phyloP scores from a whole-genome alignment of 2,888 invertebrate genomes.

The Drosophila sordidapex region DNA sequence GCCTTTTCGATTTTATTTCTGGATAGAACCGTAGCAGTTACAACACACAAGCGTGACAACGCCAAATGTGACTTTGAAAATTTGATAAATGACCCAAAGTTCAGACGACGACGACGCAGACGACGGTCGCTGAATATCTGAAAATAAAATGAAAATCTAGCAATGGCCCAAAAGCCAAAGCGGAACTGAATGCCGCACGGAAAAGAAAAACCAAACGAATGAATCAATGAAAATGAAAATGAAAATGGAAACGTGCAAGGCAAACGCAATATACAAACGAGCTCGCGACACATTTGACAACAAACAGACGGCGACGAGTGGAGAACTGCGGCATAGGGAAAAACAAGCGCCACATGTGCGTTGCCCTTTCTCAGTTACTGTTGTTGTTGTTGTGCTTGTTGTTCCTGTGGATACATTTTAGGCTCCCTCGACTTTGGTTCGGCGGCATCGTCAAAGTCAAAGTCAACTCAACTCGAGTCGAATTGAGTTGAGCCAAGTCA shows the following conservation, averaged over 20 bases:
- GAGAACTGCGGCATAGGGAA: slow-evolving; percentile 28
- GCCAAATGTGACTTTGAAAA: slow-evolving; percentile 83
- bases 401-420: slow-evolving; percentile 56
- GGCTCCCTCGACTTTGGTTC: slow-evolving; percentile 47
- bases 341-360: slow-evolving; percentile 64
- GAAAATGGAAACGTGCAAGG: slow-evolving; percentile 58
- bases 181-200: slow-evolving; percentile 64
- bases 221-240: slow-evolving; percentile 50
- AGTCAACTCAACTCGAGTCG: slow-evolving; percentile 40
- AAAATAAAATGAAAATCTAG: slow-evolving; percentile 65
- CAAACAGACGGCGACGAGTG: slow-evolving; percentile 63
- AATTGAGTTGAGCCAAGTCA: slow-evolving; percentile 54
- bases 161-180: slow-evolving; percentile 50
- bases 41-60: slow-evolving; percentile 76
- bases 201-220: slow-evolving; percentile 29
- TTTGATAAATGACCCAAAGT: slow-evolving; percentile 82
- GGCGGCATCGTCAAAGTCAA: slow-evolving; percentile 63
- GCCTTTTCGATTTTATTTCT: slow-evolving; percentile 48
- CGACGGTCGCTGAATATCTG: slow-evolving; percentile 45
- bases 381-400: slow-evolving; percentile 16
- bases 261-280: slow-evolving; percentile 47
- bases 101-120: slow-evolving; percentile 38
- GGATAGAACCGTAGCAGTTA: slow-evolving; percentile 30
- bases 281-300: slow-evolving; percentile 72
- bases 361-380: slow-evolving; percentile 16